These are phyloP conservation scores for Sebastes alutus DNA, from an alignment of 2,797 vertebrate genomes.

Conservation along the genomic window DNA sequence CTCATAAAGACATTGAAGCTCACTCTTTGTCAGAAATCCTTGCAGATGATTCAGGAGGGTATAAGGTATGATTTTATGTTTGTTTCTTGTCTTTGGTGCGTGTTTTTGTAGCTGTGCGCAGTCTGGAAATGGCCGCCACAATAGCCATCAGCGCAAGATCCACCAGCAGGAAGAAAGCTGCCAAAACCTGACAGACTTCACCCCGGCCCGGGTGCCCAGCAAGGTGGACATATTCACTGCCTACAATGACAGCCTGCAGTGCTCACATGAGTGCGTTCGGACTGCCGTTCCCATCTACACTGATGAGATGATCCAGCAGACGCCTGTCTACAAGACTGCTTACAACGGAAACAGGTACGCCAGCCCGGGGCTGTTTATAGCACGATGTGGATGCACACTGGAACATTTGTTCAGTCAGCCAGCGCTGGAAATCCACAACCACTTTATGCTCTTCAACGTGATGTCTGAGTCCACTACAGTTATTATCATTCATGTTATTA, in stretches of 20 bases:
- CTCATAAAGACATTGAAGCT: background rate
- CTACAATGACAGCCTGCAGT: constrained; percentile 98
- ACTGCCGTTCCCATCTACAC: constrained; percentile 91
- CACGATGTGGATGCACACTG: background rate
- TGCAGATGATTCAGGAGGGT: constrained; percentile 28
- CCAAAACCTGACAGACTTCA: constrained; percentile 98
- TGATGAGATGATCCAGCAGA: constrained; percentile 92
- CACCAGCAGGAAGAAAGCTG: constrained; percentile 99
- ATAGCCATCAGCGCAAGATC: constrained; percentile 97
- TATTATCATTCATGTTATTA: background rate
- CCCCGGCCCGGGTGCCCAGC: constrained; percentile 93
- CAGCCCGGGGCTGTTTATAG: background rate
- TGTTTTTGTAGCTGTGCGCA: constrained; percentile 95
- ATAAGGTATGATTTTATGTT: constrained; percentile 88
- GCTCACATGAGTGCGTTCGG: constrained; percentile 96
- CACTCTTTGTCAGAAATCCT: background rate
- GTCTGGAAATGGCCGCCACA: constrained; percentile 92
- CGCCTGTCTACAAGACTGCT: constrained; percentile 91
- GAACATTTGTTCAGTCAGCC: background rate
- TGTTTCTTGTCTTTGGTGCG: constrained; percentile 87
- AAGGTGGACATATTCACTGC: constrained; percentile 98
- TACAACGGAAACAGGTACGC: constrained; percentile 97
- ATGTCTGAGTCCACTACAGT: background rate
- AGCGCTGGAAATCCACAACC: background rate
- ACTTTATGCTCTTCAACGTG: background rate